Evolutionary conservation across 2,888 invertebrate genomes (phyloP).

Genomic region (Cerastis rubricosa): DNA sequence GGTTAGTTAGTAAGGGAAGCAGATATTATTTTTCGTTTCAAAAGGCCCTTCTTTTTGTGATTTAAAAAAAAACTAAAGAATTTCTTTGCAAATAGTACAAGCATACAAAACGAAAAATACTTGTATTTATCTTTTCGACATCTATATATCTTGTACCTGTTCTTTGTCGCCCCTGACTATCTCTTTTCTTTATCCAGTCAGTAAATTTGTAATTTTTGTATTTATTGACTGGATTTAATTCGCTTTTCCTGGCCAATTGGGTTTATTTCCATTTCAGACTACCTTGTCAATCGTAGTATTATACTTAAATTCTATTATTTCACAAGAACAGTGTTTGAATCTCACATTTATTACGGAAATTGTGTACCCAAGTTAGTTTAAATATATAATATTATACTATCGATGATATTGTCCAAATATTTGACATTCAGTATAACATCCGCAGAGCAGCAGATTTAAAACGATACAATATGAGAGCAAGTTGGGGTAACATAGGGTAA

Average conservation of each 20-base stretch:
- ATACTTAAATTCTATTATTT: no score
- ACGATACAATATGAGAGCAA: conserved; percentile 36
- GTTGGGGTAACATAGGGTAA: conserved; percentile 12
- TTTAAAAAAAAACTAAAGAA: not conserved
- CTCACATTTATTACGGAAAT: no score
- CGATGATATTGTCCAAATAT: conserved; percentile 47
- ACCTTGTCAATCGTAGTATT: not conserved
- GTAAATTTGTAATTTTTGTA: not conserved
- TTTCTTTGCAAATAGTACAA: not conserved
- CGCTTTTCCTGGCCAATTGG: not conserved
- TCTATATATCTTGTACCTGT: no score
- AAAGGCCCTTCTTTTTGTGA: not conserved
- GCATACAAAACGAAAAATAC: no score
- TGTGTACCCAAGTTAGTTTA: no score
- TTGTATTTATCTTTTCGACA: not conserved
- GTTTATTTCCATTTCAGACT: not conserved
- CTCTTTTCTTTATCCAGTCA: not conserved
- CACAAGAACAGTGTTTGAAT: no score
- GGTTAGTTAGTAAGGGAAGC: conserved; percentile 12
- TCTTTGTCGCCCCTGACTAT: not conserved
- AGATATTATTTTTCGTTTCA: not conserved
- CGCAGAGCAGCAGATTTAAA: conserved; percentile 41
- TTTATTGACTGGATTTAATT: not conserved
- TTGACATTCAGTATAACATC: conserved; percentile 43
- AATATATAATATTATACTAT: conserved; percentile 25